Evolutionary conservation across 2,113 vertebrate species (phyloP).

Genomic region (Gobius niger): DNA sequence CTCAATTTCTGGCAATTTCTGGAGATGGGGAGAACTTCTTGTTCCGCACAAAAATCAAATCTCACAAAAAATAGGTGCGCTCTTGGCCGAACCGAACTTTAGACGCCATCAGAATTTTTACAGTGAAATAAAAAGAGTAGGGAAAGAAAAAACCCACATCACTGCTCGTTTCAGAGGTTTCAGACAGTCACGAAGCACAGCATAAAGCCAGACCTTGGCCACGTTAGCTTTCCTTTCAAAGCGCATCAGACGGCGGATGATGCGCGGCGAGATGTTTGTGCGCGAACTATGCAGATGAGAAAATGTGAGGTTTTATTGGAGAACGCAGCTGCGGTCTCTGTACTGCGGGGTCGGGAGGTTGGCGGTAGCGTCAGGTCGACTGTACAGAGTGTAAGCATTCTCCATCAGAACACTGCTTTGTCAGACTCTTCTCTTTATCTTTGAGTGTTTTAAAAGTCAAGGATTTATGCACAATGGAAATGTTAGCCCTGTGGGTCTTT

Average conservation of each 20-base stretch:
- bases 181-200: background rate
- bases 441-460: no score
- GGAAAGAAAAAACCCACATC: background rate
- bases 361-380: background rate
- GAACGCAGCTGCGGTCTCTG: background rate
- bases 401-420: background rate
- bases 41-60: conserved; percentile 5
- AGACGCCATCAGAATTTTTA: background rate
- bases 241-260: background rate
- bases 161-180: background rate
- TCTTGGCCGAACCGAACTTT: background rate
- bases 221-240: no score
- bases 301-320: background rate
- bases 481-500: no score
- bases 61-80: conserved; percentile 8
- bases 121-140: no score
- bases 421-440: no score
- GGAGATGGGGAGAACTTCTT: background rate
- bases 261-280: background rate
- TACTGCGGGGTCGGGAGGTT: background rate
- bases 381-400: background rate
- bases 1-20: background rate
- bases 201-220: background rate
- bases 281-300: background rate
- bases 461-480: no score